phyloP scores from a whole-genome alignment of 2,113 vertebrate genomes.

The Polyodon spathula region DNA sequence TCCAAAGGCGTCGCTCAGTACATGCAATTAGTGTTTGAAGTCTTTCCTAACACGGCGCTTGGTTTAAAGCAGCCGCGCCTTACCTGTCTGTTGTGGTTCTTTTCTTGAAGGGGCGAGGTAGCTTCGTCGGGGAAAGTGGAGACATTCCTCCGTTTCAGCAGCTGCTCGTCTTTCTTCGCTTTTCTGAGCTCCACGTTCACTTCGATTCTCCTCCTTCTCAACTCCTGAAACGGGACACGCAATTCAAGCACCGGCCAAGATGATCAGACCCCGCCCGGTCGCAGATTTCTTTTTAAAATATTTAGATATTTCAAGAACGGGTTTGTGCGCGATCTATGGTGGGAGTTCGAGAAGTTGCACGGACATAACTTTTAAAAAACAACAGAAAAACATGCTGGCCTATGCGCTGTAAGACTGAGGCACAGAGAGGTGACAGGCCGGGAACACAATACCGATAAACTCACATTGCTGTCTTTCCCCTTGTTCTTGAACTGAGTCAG shows the following conservation, averaged over 20 bases:
- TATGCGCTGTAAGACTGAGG: too few species aligned
- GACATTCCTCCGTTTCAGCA: constrained; percentile 82
- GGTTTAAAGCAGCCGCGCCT: background rate
- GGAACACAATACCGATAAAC: background rate
- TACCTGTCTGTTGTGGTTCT: constrained; percentile 68
- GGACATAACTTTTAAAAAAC: too few species aligned
- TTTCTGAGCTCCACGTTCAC: constrained; percentile 82
- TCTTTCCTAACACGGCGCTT: background rate
- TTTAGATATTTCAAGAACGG: too few species aligned
- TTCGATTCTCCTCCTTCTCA: constrained; percentile 73
- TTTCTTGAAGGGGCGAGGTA: constrained; percentile 88
- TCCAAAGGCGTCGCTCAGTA: too few species aligned
- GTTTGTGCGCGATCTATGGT: too few species aligned
- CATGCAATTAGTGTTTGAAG: too few species aligned
- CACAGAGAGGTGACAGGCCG: background rate
- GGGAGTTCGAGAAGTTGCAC: too few species aligned
- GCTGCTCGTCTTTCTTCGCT: constrained; percentile 86
- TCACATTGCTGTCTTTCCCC: constrained; percentile 66
- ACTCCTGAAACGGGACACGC: constrained; percentile 54
- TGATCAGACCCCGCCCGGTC: too few species aligned
- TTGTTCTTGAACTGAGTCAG: constrained; percentile 88
- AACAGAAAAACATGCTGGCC: too few species aligned
- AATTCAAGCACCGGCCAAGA: too few species aligned
- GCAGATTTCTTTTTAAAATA: too few species aligned
- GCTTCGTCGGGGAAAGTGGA: constrained; percentile 69